phyloP scores from a whole-genome alignment of 2,888 invertebrate species.

The Cataglyphis rosenhaueri region DNA sequence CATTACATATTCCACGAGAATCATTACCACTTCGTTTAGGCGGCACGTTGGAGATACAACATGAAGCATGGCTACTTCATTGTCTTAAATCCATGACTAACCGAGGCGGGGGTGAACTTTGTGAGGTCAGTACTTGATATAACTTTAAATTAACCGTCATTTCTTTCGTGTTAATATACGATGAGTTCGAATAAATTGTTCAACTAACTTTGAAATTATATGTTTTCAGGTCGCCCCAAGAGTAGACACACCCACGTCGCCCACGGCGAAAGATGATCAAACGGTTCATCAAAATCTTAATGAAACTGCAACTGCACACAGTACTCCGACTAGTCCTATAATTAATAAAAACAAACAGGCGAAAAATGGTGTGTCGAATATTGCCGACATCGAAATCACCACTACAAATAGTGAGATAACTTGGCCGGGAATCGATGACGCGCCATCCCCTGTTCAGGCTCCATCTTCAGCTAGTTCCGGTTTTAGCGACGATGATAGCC shows the following conservation, averaged over 20 bases:
- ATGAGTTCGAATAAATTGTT: not conserved
- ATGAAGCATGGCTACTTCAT: conserved; percentile 94
- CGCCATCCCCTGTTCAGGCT: conserved; percentile 87
- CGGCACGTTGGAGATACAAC: conserved; percentile 94
- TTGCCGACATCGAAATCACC: conserved; percentile 86
- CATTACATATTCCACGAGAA: conserved; percentile 95
- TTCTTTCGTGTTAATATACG: not conserved
- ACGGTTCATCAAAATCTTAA: conserved; percentile 74
- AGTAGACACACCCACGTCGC: conserved; percentile 82
- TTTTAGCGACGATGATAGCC: conserved; percentile 96
- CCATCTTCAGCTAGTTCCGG: conserved; percentile 93
- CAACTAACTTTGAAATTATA: not conserved
- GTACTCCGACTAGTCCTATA: conserved; percentile 84
- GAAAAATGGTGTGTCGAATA: conserved; percentile 81
- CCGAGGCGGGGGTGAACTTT: conserved; percentile 87
- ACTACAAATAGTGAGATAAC: conserved; percentile 81
- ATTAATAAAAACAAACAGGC: conserved; percentile 78
- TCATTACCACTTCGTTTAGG: conserved; percentile 96
- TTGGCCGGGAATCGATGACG: conserved; percentile 86
- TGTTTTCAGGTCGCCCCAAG: conserved; percentile 80
- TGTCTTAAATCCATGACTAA: conserved; percentile 95
- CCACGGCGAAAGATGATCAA: conserved; percentile 76
- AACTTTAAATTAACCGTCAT: not conserved
- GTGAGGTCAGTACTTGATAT: conserved; percentile 78
- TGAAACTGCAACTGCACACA: conserved; percentile 73